A percentile compares a stretch with the other conserved stretches of the same genome.
Evolutionary conservation across 64 coral and sea anemone species (phyloP).

Genomic region (Astreopora myriophthalma): DNA sequence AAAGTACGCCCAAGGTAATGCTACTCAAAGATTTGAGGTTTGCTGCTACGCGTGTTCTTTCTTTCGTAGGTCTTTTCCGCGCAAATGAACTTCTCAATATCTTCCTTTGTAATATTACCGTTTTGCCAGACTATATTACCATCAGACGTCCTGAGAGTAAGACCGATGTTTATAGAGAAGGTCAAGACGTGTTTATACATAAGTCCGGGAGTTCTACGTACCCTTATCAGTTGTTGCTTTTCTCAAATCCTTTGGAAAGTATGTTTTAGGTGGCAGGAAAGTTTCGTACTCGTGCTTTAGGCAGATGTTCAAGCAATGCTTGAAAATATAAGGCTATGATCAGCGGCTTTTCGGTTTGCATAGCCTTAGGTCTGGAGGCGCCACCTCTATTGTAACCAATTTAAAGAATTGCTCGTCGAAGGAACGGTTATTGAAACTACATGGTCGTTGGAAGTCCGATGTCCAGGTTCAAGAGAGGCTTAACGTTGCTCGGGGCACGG

Average conservation of each 20-base stretch:
- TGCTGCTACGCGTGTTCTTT: slow-evolving; percentile 11
- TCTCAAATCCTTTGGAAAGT: too few relatives aligned
- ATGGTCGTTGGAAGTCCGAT: too few relatives aligned
- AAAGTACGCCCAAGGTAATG: background rate
- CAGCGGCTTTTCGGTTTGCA: background rate
- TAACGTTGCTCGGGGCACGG: background rate
- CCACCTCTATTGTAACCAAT: background rate
- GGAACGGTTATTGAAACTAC: background rate
- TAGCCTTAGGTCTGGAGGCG: background rate
- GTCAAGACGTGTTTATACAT: slow-evolving; percentile 37
- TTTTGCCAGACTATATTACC: slow-evolving; percentile 13
- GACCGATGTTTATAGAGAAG: slow-evolving; percentile 49
- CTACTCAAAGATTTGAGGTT: slow-evolving; percentile 12
- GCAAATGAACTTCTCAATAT: slow-evolving; percentile 42
- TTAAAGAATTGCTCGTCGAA: background rate
- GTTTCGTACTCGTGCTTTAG: background rate
- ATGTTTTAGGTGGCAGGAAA: background rate
- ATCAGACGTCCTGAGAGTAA: slow-evolving; percentile 42
- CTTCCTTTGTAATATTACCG: background rate
- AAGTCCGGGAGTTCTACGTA: background rate
- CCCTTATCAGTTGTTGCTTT: background rate
- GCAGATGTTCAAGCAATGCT: background rate
- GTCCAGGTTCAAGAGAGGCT: background rate
- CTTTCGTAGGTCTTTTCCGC: slow-evolving; percentile 30
- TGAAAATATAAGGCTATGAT: background rate